Evolutionary conservation across 2,113 vertebrate species (phyloP).

Genomic region (Spheniscus mendiculus): DNA sequence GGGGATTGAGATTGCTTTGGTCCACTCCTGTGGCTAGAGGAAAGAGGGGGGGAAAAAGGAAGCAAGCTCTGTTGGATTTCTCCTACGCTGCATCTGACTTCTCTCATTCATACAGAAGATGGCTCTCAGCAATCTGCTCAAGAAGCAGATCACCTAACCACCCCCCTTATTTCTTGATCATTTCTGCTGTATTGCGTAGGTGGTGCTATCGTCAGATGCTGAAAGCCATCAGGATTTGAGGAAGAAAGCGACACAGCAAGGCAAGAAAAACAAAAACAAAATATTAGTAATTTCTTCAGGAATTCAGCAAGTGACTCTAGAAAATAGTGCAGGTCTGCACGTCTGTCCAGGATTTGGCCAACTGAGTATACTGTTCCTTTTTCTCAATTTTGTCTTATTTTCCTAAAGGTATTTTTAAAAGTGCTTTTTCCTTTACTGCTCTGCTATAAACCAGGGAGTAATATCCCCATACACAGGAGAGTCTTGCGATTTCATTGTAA

Average conservation of each 20-base stretch:
- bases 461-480: neutral
- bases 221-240: neutral
- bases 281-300: neutral
- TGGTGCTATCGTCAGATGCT: conserved; percentile 37
- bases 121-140: neutral
- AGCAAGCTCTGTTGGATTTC: neutral
- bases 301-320: neutral
- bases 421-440: neutral
- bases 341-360: neutral
- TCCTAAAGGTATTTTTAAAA: neutral
- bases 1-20: neutral
- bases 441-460: neutral
- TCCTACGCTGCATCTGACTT: neutral
- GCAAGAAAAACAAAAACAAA: conserved; percentile 18
- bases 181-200: neutral
- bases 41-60: neutral
- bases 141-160: neutral
- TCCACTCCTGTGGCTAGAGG: neutral
- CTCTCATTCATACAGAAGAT: conserved; percentile 1
- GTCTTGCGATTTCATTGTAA: neutral
- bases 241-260: neutral
- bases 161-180: neutral
- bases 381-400: neutral
- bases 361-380: neutral
- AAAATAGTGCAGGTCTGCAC: neutral